Conservation (phyloP, 2,888 invertebrate genomes). For the Halictus ligatus region DNA sequence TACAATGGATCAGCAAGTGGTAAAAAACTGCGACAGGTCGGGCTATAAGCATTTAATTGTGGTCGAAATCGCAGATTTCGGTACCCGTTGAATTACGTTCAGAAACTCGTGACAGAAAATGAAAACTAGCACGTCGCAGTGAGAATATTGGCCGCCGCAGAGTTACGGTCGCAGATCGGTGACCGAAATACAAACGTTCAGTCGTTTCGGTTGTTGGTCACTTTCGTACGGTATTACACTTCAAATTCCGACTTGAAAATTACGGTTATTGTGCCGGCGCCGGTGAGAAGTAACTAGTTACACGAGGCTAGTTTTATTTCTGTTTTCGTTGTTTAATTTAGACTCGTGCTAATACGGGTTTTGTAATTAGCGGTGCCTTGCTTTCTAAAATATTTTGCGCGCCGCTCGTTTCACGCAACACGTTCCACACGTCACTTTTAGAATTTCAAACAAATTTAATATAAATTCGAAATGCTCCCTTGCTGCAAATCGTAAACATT, state of each 20-base stretch:
- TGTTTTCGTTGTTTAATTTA: neutral
- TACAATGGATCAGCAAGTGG: neutral
- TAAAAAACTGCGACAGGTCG: neutral
- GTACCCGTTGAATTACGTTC: constrained; percentile 8
- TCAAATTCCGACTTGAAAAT: constrained; percentile 6
- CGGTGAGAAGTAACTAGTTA: neutral
- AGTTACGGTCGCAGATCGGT: constrained; percentile 9
- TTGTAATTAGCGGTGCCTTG: neutral
- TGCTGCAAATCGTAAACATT: neutral
- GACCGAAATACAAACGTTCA: constrained; percentile 14
- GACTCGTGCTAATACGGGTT: neutral
- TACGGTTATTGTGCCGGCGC: constrained; percentile 3
- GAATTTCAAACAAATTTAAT: constrained; percentile 4
- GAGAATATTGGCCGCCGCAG: constrained; percentile 12
- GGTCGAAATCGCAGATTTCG: neutral
- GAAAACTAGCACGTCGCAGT: constrained; percentile 5
- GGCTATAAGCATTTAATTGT: constrained; percentile 2
- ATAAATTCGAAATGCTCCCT: neutral
- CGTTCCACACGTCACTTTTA: neutral
- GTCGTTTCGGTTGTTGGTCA: constrained; percentile 13
- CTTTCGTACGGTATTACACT: constrained; percentile 12
- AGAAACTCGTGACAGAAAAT: constrained; percentile 12
- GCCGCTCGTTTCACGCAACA: neutral
- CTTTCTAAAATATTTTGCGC: neutral
- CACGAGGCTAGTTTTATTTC: neutral